Conservation (phyloP, 2,797 vertebrate genomes). For the Amazona finschi region DNA sequence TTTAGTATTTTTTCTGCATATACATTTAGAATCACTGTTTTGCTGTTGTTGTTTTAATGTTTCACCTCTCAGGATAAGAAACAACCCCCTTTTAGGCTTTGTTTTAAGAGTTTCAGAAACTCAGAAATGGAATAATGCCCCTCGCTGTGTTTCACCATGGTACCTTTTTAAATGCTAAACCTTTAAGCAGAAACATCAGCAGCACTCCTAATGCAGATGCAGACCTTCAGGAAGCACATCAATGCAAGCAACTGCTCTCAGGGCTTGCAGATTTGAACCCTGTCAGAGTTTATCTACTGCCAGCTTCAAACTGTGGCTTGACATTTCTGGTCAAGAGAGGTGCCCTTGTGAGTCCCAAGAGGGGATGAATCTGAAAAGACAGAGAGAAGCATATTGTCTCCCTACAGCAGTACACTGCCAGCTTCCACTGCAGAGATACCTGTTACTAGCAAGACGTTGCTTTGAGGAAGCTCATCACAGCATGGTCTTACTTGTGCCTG, state of each 20-base stretch:
- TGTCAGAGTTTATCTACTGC: constrained; percentile 30
- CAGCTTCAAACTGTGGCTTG: constrained; percentile 46
- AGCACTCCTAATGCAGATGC: constrained; percentile 1
- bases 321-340: constrained; percentile 57
- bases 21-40: fast-evolving
- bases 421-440: constrained; percentile 24
- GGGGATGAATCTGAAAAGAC: constrained; percentile 35
- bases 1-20: neutral
- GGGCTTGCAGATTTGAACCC: constrained; percentile 11
- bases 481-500: constrained; percentile 49
- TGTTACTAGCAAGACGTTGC: constrained; percentile 56
- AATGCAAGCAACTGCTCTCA: constrained; percentile 2
- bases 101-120: neutral
- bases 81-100: neutral
- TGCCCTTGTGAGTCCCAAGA: constrained; percentile 19
- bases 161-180: neutral
- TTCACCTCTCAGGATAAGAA: neutral
- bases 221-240: constrained; percentile 36
- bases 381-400: constrained; percentile 27
- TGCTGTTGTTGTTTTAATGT: neutral
- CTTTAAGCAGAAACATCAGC: constrained; percentile 6
- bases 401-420: constrained; percentile 25
- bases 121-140: neutral
- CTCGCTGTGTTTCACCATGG: neutral
- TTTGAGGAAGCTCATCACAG: constrained; percentile 59